Percentiles rank a stretch among this genome's conserved stretches.
These are phyloP conservation scores for Porites rus DNA, from an alignment of 92 coral and sea anemone genomes.

Conservation along the genomic window DNA sequence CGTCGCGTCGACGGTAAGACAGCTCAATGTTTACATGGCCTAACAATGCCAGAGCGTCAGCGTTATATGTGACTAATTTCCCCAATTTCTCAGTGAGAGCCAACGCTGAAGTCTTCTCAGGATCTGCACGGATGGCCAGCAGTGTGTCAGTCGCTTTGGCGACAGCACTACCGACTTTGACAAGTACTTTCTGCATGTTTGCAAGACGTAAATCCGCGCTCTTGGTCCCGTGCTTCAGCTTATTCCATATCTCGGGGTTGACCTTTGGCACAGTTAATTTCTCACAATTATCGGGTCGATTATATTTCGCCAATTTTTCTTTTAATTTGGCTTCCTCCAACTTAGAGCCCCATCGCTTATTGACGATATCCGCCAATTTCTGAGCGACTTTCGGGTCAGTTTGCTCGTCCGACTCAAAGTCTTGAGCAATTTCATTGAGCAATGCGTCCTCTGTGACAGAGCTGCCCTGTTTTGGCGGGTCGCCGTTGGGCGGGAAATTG, in stretches of 20 bases:
- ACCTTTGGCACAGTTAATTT: constrained; percentile 30
- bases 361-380: constrained; percentile 25
- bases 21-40: constrained; percentile 38
- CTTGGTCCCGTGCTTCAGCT: not conserved
- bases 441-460: no score
- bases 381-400: no score
- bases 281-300: constrained; percentile 20
- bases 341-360: constrained; percentile 52
- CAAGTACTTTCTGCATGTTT: constrained; percentile 19
- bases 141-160: constrained; percentile 40
- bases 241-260: constrained; percentile 48
- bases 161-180: constrained; percentile 40
- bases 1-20: constrained; percentile 42
- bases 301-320: not conserved
- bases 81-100: not conserved
- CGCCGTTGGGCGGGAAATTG: constrained; percentile 6
- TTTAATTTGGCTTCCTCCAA: constrained; percentile 47
- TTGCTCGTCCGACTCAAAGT: no score
- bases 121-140: constrained; percentile 28
- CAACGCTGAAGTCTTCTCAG: not conserved
- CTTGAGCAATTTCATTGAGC: no score
- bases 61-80: constrained; percentile 13
- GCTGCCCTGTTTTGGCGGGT: not conserved
- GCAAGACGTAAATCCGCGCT: constrained; percentile 27
- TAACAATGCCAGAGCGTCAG: constrained; percentile 39